Base-by-base conservation (phyloP, 2,797 vertebrate species). In the Carcharodon carcharias region DNA sequence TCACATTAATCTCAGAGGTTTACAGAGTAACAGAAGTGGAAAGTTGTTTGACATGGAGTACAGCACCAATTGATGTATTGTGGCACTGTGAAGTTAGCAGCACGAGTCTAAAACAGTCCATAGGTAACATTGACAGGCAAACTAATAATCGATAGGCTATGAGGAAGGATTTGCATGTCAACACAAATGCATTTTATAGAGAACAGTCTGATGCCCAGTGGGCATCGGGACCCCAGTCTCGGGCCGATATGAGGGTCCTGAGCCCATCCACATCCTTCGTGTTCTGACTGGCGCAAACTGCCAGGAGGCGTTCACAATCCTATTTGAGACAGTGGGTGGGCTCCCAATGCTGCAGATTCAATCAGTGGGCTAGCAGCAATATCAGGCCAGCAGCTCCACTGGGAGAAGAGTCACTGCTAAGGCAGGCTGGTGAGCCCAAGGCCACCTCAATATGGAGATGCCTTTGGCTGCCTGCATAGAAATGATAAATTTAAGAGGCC, bases 1-100 rank as follows among this genome's bases (percentile, higher is more conserved):
- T 54, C 69, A 3, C 40, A 56, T 95, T 95, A 56, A 77, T 95
- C 94, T 95, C 69, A 71, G 45, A 56, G 50, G 54, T 95, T 73
- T 95, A 73, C 50, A 95, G 69, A 71, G 50, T 54, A 95, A 77
- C 94, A 35, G 69, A 71, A 95, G 67, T 95, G 50, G 94, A 71
- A 95, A 77, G 45, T 69, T 95, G 31, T 56, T 73, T 58, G 71
- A 77, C 28, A 16, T 77, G 14, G 50, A 95, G 16, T 77, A 56
- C 28, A 35, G 71, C 35, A 56, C 50, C 4, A 56, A 73, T 56
- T 50, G 31, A 95, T 95, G 54, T 95, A 77, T 77, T 77, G 28
- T 77, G 28, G 12, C 31, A 58, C 69, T 54, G 31, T 12, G 58
- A 28, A 95, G 69, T 77, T 73, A 16, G 26, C 91, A 35, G 50